Base-by-base conservation (phyloP, 35 echinoderm and acorn worm genomes). In the Holothuria glaberrima region DNA sequence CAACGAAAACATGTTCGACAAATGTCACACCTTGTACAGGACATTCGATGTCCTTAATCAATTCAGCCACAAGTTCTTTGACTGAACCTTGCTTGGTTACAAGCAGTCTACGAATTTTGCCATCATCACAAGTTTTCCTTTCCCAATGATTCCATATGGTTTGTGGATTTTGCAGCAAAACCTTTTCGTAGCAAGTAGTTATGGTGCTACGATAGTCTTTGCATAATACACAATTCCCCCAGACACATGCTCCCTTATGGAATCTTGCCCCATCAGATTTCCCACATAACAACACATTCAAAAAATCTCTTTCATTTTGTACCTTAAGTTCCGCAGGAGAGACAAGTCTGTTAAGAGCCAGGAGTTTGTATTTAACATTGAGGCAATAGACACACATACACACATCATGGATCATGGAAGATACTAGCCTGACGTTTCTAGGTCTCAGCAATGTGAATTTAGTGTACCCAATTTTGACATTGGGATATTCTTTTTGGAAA, bases 401-500 rank as follows among this genome's bases (percentile, higher is more conserved):
- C 21, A 89, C 86, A 30, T 89, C 66, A 71, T 60, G 65, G 1
- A 58, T 89, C 66, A 48, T 59, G 14, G 58, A 59, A 30, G 69
- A 73, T 30, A 89, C n/a, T 31, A 89, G 66, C 63, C 17, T 58
- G 10, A 89, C 65, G 75, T 89, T 89, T 48, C 26, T 89, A 35
- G 86, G 69, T 19, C 69, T 71, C 86, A 59, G 45, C 1, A 65
- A 75, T 13, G 66, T 56, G 68, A 89, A 75, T 89, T 89, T 89
- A n/a, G 86, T 89, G 86, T 89, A 89, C 19, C 86, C 65, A 59
- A 88, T 89, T 89, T 73, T 89, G 45, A 41, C 45, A 59, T 74
- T 74, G 17, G 33, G 69, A 32, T 89, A 65, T 30, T 89, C 86
- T 33, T 30, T 73, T 71, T 46, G 22, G 50, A 69, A 73, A 73